Conservation (phyloP, 1,140 invertebrate genomes). For the Drosophila seguyi region DNA sequence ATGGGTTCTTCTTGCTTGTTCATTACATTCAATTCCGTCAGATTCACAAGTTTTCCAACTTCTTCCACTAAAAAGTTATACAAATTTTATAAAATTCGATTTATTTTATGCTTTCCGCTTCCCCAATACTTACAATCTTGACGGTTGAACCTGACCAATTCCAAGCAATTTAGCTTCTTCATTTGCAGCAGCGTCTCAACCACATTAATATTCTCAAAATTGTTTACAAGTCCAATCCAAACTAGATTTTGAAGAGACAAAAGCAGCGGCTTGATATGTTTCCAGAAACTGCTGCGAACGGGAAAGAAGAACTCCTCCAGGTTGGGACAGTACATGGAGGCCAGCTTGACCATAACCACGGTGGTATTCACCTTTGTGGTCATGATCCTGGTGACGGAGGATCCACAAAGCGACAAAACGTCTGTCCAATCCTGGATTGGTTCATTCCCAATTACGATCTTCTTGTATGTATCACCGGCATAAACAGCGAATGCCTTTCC, state of each 20-base stretch:
- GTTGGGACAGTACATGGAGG: constrained; percentile 13
- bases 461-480: too few species aligned
- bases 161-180: not conserved
- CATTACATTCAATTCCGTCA: too few species aligned
- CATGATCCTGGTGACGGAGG: not conserved
- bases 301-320: constrained; percentile 1
- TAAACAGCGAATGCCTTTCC: too few species aligned
- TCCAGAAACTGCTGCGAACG: not conserved
- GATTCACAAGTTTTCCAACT: too few species aligned
- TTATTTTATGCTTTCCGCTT: too few species aligned
- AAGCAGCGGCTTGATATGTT: not conserved
- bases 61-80: too few species aligned
- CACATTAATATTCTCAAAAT: not conserved
- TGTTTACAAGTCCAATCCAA: not conserved
- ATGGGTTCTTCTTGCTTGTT: too few species aligned
- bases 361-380: rapidly evolving
- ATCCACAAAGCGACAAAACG: constrained; percentile 13
- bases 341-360: not conserved
- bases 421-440: too few species aligned
- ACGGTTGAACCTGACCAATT: not conserved
- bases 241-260: not conserved
- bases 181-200: constrained; percentile 5
- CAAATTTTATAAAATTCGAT: too few species aligned
- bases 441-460: too few species aligned
- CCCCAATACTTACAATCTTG: not conserved